phyloP scores from a whole-genome alignment of 2,888 invertebrate genomes.

The Platerodrilus igneus region DNA sequence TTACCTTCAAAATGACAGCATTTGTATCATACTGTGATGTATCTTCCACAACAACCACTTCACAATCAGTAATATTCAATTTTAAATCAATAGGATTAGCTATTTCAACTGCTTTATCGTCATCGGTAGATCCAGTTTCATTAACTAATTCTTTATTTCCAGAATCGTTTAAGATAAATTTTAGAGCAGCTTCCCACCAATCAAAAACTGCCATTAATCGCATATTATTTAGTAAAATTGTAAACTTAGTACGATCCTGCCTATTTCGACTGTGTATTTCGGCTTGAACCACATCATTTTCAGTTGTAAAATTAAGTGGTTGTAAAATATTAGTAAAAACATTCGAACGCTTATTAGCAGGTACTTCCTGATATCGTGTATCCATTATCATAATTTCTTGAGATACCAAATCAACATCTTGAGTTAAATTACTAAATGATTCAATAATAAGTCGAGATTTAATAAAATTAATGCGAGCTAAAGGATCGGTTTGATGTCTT shows the following conservation, averaged over 20 bases:
- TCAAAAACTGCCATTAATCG: slow-evolving; percentile 88
- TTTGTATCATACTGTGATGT: slow-evolving; percentile 84
- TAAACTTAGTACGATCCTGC: slow-evolving; percentile 69
- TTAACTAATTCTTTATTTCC: too few species aligned
- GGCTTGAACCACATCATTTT: slow-evolving; percentile 41
- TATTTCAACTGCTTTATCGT: slow-evolving; percentile 27
- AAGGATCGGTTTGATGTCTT: slow-evolving; percentile 54
- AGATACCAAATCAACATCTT: slow-evolving; percentile 89
- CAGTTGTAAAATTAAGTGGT: slow-evolving; percentile 49
- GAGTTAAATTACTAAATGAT: slow-evolving; percentile 80
- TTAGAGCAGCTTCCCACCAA: slow-evolving; percentile 83
- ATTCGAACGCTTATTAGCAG: slow-evolving; percentile 70
- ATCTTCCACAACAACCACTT: slow-evolving; percentile 91
- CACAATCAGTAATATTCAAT: slow-evolving; percentile 91
- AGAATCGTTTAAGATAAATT: slow-evolving; percentile 62
- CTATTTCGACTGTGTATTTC: slow-evolving; percentile 56
- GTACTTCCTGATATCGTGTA: slow-evolving; percentile 62
- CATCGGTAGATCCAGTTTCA: slow-evolving; percentile 24
- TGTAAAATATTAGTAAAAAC: slow-evolving; percentile 86
- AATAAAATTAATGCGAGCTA: slow-evolving; percentile 89
- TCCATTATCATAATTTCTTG: slow-evolving; percentile 82
- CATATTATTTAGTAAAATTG: slow-evolving; percentile 90
- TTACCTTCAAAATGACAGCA: slow-evolving; percentile 82
- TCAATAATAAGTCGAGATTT: slow-evolving; percentile 83
- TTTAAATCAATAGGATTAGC: slow-evolving; percentile 70